Evolutionary conservation across 2,888 invertebrate genomes (phyloP).

Genomic region (Lasioglossum figueresi): DNA sequence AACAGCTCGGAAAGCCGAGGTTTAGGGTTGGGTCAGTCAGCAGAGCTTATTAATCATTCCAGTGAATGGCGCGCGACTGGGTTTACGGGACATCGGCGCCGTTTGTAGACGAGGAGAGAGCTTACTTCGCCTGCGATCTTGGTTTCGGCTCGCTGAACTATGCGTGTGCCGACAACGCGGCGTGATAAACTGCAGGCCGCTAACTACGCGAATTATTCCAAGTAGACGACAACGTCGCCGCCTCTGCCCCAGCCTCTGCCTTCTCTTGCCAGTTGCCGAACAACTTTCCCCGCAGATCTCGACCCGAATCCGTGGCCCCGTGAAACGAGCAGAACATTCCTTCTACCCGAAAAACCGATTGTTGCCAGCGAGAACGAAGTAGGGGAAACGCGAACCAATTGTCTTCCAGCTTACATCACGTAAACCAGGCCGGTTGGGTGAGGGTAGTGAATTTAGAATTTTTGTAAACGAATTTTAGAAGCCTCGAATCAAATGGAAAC

Average conservation of each 20-base stretch:
- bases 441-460: too few relatives aligned
- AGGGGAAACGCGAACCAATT: background rate
- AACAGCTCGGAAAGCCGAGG: background rate
- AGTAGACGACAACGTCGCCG: slow-evolving; percentile 68
- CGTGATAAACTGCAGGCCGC: slow-evolving; percentile 77
- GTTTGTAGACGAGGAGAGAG: slow-evolving; percentile 9
- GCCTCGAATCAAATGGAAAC: too few relatives aligned
- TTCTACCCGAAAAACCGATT: background rate
- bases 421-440: too few relatives aligned
- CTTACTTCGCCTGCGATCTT: slow-evolving; percentile 54
- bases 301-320: background rate
- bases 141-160: slow-evolving; percentile 74
- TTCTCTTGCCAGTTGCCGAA: slow-evolving; percentile 45
- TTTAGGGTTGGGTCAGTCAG: background rate
- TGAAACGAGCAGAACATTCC: slow-evolving; percentile 14
- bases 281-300: slow-evolving; percentile 60
- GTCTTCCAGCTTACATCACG: background rate
- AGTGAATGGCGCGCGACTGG: slow-evolving; percentile 20
- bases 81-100: slow-evolving; percentile 21
- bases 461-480: too few relatives aligned
- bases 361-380: background rate
- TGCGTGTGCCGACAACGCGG: slow-evolving; percentile 64
- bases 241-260: slow-evolving; percentile 18
- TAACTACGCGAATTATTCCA: slow-evolving; percentile 80
- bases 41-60: background rate